Base-by-base conservation (phyloP, 2,888 invertebrate species). In the Drosophila suboccidentalis region DNA sequence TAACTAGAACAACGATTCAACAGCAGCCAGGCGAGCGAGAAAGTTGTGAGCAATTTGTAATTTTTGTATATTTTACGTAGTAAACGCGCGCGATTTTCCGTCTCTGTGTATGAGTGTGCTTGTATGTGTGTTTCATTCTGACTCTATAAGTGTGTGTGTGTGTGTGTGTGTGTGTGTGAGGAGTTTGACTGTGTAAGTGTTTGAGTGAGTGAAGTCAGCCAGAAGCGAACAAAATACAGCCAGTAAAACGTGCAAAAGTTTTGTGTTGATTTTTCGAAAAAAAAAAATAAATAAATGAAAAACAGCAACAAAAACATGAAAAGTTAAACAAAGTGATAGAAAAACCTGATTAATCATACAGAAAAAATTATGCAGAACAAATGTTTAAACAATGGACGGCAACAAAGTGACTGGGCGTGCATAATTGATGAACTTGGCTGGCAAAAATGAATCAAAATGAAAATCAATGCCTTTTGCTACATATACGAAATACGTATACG, bases 41-140 rank as follows among this genome's bases (percentile, higher is more conserved):
- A 85, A 84, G 87, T 87, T 87, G 84, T 85, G 89, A 85, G 84
- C 84, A 87, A 87, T 80, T 84, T 89, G 71, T 83, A 86, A 70
- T 78, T 84, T 84, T 67, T 78, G 60, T 80, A 70, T 66, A 67
- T 64, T 75, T 78, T 43, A 64, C 64, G 64, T 64, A 64, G 26
- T 64, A 64, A 64, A 82, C 82, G 83, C 75, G 87, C 82, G 82
- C 81, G 78, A 61, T 63, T 74, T 38, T 39, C 39, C 57, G 19
- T 19, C 39, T 51, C 49, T 46, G 49, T 61, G 65, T 53, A 58
- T 58, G 57, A 43, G 69, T 32, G 41, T 54, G 54, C n/a, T 54
- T 13, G 60, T 58, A 54, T 46, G 69, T 32, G 41, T 54, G 54
- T 22, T 54, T 13, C 29, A 54, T 36, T 58, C 51, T 67, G 47